phyloP scores from a whole-genome alignment of 2,113 vertebrate species.

The Triplophysa siluroides region DNA sequence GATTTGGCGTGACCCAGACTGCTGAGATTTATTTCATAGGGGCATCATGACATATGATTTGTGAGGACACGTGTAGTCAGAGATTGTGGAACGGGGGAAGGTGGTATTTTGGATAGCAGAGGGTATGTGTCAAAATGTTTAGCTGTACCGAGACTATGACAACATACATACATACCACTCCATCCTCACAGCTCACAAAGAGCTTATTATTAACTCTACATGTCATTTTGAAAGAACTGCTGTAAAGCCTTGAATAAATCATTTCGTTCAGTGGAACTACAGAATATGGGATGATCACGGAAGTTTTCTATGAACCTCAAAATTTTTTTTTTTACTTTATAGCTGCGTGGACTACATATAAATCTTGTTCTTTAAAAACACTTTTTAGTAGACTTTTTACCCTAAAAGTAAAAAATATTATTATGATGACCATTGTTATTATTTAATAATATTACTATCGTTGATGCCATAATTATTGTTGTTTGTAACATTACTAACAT shows the following conservation, averaged over 20 bases:
- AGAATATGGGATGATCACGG: not conserved
- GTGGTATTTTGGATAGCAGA: slow-evolving; percentile 23
- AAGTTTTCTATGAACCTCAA: too few species aligned
- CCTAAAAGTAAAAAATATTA: too few species aligned
- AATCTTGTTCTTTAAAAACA: too few species aligned
- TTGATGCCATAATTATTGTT: too few species aligned
- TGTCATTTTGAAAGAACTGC: slow-evolving; percentile 8
- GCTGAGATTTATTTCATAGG: slow-evolving; percentile 27
- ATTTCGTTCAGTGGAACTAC: not conserved
- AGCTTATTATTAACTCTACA: slow-evolving; percentile 17
- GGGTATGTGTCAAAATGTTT: slow-evolving; percentile 21
- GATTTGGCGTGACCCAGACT: slow-evolving; percentile 39
- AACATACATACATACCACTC: slow-evolving; percentile 11
- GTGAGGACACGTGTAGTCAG: slow-evolving; percentile 33
- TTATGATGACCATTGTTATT: too few species aligned
- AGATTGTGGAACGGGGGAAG: slow-evolving; percentile 31
- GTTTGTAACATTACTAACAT: too few species aligned
- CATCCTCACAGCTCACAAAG: not conserved
- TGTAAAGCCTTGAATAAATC: not conserved
- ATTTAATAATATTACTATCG: too few species aligned
- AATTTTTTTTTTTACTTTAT: too few species aligned
- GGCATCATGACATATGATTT: slow-evolving; percentile 35
- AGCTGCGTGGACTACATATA: too few species aligned
- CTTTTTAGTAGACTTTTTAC: too few species aligned
- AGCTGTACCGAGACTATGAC: not conserved